Evolutionary conservation across 2,113 vertebrate species (phyloP), one percentile per base, ranked within the genome.

Genomic region (Cromileptes altivelis): DNA sequence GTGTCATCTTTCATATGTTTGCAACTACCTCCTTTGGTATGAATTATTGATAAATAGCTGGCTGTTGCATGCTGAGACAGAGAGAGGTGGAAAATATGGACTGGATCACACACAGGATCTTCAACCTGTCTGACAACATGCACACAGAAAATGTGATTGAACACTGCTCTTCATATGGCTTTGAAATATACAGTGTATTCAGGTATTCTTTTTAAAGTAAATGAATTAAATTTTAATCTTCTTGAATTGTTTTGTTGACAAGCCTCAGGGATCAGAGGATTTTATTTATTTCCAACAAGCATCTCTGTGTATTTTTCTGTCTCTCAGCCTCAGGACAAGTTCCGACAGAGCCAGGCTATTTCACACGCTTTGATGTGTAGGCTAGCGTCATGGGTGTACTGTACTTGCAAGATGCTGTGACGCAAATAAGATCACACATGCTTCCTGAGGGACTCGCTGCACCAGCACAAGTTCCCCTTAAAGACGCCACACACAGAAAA

Each of bases 21-120:
- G 78, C 75, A 89, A 87, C 83, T 73, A 88, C 78, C 88, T 89
- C 89, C 86, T 89, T 82, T 75, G 49, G 74, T 85, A 70, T 94
- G 86, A 94, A 95, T 95, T 93, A 95, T 94, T 94, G 91, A 94
- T 94, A 90, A 89, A 92, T 86, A 69, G 79, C 93, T 91, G 93
- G 91, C 91, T 94, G 92, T 92, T 95, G 90, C 92, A 90, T 80
- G 88, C 91, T 90, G 91, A 86, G 90, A 21, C 65, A 77, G 75
- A 79, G 87, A 78, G 40, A 60, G 72, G 50, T 4, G 49, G 47
- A 91, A 94, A 91, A 80, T 14, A 42, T 62, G 91, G 78, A 87
- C 78, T 49, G 89, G 94, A 91, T 2, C 5, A 23, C 7, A 56
- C 15, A 25, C 30, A 2, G 27, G 61, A 63, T 65, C 60, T 33